Conservation (phyloP, 2,113 vertebrate genomes). For the Numenius arquata region DNA sequence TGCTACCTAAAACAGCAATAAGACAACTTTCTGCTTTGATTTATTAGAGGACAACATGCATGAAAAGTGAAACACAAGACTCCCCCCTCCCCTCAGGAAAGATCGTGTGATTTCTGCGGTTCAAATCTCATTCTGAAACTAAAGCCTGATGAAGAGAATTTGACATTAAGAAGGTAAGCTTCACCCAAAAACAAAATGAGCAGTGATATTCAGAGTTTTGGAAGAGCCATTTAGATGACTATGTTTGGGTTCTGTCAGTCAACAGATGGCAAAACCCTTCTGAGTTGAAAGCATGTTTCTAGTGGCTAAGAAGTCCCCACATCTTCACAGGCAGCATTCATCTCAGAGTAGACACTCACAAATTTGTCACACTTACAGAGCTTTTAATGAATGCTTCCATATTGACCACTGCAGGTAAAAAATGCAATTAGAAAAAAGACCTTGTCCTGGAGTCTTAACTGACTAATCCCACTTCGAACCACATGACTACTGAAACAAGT, state of each 20-base stretch:
- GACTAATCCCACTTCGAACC: neutral
- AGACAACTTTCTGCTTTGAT: neutral
- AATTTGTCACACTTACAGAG: neutral
- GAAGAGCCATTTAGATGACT: neutral
- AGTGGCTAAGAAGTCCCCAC: neutral
- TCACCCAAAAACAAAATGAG: neutral
- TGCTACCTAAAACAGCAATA: neutral
- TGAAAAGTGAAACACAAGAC: neutral
- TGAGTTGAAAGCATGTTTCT: neutral
- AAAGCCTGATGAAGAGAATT: neutral
- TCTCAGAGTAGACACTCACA: neutral
- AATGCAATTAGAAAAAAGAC: neutral
- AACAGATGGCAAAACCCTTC: neutral
- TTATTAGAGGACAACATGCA: neutral
- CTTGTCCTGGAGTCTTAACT: neutral
- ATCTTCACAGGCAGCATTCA: neutral
- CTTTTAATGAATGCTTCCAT: neutral
- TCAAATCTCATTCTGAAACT: neutral
- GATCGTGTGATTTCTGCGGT: neutral
- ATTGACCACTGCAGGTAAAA: neutral
- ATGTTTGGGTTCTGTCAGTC: neutral
- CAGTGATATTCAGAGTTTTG: neutral
- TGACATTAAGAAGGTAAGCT: neutral
- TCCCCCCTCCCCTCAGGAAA: neutral
- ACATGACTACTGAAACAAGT: neutral